Conservation (phyloP, 2,888 invertebrate species). For the Odontocolon sp. region DNA sequence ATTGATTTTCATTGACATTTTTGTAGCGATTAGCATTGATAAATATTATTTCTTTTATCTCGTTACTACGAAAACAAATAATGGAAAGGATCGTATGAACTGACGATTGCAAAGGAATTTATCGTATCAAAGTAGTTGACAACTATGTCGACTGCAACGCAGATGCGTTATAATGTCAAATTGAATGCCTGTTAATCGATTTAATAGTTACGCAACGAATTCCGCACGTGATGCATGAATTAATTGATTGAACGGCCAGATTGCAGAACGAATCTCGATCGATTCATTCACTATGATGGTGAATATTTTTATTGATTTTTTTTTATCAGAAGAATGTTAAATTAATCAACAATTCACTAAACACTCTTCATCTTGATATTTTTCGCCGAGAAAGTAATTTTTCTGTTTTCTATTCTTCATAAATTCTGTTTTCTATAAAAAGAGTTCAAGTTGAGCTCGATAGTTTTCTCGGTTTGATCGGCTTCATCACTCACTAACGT, state of each 20-base stretch:
- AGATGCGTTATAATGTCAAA: background rate
- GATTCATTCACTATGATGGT: conserved; percentile 35
- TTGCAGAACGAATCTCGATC: conserved; percentile 36
- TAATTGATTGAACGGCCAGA: conserved; percentile 2
- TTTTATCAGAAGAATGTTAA: no score
- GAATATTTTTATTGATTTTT: conserved; percentile 5
- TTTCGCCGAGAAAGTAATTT: no score
- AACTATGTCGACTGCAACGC: no score
- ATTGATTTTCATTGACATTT: conserved; percentile 13
- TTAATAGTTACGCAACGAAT: background rate
- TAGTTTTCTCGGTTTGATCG: conserved; percentile 12
- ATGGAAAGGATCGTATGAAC: no score
- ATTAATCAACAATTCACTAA: no score
- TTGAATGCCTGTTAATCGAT: background rate
- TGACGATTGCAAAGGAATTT: no score
- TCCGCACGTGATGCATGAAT: background rate
- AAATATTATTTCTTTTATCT: background rate
- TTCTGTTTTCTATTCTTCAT: background rate
- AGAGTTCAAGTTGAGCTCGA: conserved; percentile 1
- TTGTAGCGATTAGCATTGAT: no score
- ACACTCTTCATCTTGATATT: no score
- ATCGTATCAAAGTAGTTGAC: no score
- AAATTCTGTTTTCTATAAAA: background rate
- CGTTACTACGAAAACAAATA: no score
- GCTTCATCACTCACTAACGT: conserved; percentile 15